A percentile compares a stretch with the other conserved stretches of the same genome.
phyloP scores from a whole-genome alignment of 2,888 invertebrate genomes.

The Stegana nigrithorax region DNA sequence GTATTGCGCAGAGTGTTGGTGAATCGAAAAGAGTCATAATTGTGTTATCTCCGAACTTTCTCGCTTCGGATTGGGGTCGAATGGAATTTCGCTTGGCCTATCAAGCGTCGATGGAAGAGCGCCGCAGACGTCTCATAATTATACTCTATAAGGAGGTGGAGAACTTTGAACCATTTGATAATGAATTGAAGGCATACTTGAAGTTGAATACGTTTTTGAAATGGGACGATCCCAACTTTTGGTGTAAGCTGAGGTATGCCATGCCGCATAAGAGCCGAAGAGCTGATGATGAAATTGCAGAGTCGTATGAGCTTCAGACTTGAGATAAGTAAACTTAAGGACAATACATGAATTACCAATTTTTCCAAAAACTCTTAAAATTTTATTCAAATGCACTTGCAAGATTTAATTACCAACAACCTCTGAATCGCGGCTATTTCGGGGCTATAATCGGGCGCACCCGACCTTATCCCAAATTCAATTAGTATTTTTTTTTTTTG shows the following conservation, averaged over 20 bases:
- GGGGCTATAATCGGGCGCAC: too few species aligned
- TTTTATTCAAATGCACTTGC: too few species aligned
- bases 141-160: background rate
- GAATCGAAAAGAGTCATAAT: background rate
- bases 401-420: too few species aligned
- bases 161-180: slow-evolving; percentile 7
- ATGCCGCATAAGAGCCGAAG: slow-evolving; percentile 18
- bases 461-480: too few species aligned
- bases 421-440: too few species aligned
- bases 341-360: too few species aligned
- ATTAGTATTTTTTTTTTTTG: too few species aligned
- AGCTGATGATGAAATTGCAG: too few species aligned
- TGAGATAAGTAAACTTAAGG: too few species aligned
- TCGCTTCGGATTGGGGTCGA: background rate
- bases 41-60: background rate
- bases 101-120: background rate
- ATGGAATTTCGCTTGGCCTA: background rate
- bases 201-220: slow-evolving; percentile 22
- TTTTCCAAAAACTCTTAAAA: too few species aligned
- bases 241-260: slow-evolving; percentile 21
- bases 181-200: slow-evolving; percentile 19
- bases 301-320: too few species aligned
- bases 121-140: background rate
- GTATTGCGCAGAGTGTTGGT: background rate
- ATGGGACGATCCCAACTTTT: slow-evolving; percentile 19